phyloP scores from a whole-genome alignment of 2,888 invertebrate genomes.

The Aleiodes leptofemur region DNA sequence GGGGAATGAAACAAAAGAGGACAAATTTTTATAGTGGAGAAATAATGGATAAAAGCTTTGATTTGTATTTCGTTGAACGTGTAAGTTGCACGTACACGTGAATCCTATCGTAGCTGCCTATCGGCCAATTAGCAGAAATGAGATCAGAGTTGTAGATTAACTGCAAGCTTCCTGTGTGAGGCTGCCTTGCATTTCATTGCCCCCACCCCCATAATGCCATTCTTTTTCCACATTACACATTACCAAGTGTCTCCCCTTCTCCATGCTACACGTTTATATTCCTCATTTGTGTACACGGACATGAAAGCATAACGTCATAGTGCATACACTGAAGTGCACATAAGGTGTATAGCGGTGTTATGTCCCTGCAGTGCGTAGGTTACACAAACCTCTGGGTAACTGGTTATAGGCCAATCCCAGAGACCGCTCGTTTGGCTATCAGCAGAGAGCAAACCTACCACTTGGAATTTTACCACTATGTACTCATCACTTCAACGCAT shows the following conservation, averaged over 20 bases:
- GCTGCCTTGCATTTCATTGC: too few relatives aligned
- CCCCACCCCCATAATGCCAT: too few relatives aligned
- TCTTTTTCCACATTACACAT: too few relatives aligned
- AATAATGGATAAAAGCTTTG: not conserved
- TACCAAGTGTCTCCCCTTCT: not conserved
- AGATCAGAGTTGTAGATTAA: slow-evolving; percentile 70
- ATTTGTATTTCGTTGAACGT: not conserved
- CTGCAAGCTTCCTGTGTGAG: slow-evolving; percentile 65
- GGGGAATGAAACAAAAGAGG: too few relatives aligned
- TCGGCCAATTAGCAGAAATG: slow-evolving; percentile 71
- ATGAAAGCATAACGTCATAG: not conserved
- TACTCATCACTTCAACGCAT: slow-evolving; percentile 16
- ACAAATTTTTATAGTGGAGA: not conserved
- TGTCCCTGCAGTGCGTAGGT: slow-evolving; percentile 19
- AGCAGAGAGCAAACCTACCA: slow-evolving; percentile 11
- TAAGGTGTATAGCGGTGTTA: slow-evolving; percentile 36
- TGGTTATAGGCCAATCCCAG: slow-evolving; percentile 33
- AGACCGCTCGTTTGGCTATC: slow-evolving; percentile 31
- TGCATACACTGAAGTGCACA: slow-evolving; percentile 28
- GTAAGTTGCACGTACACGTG: slow-evolving; percentile 38
- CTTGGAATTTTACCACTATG: slow-evolving; percentile 11
- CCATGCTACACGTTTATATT: not conserved
- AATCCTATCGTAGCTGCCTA: slow-evolving; percentile 57
- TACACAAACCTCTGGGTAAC: slow-evolving; percentile 32
- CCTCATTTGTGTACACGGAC: not conserved